Percentiles rank a stretch among this genome's conserved stretches.
Conservation (phyloP, 30 jellyfish, hydroid and myxozoan species). For the Cassiopea xamachana region DNA sequence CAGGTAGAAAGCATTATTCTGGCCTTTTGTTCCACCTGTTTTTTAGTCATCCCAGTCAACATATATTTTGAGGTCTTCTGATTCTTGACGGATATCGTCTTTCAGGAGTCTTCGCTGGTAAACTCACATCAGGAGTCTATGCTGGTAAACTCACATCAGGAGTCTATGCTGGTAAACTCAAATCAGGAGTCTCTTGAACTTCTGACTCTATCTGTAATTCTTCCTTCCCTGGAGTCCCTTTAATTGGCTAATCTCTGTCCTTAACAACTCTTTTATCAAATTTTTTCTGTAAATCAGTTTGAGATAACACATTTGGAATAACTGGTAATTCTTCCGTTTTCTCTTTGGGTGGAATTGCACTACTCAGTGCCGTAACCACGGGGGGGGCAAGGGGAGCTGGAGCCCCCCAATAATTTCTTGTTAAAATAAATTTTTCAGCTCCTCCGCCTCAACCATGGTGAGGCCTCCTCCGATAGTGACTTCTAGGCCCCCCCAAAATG, state of each 20-base stretch:
- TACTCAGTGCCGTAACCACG: not conserved
- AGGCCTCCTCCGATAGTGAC: too few relatives aligned
- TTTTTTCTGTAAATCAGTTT: conserved; percentile 38
- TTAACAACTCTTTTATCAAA: conserved; percentile 39
- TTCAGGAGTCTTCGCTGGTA: conserved; percentile 55
- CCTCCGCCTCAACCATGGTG: too few relatives aligned
- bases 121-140: conserved; percentile 62
- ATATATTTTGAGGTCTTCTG: conserved; percentile 52
- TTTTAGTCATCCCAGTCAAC: conserved; percentile 33
- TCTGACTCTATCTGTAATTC: conserved; percentile 44
- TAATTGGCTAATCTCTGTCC: conserved; percentile 36
- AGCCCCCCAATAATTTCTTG: too few relatives aligned
- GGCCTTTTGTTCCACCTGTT: conserved; percentile 43
- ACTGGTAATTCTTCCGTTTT: conserved; percentile 54
- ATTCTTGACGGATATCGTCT: conserved; percentile 45
- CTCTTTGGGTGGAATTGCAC: conserved; percentile 55
- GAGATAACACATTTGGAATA: conserved; percentile 41
- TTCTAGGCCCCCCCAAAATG: too few relatives aligned
- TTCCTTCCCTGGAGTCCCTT: conserved; percentile 45
- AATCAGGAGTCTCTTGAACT: not conserved
- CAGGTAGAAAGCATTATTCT: conserved; percentile 55
- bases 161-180: not conserved
- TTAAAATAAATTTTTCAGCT: too few relatives aligned
- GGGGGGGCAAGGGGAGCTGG: too few relatives aligned
- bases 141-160: conserved; percentile 43